A percentile compares a stretch with the other conserved stretches of the same genome.
Conservation (phyloP, 1,140 invertebrate genomes). For the Dolichoris vasculosae region DNA sequence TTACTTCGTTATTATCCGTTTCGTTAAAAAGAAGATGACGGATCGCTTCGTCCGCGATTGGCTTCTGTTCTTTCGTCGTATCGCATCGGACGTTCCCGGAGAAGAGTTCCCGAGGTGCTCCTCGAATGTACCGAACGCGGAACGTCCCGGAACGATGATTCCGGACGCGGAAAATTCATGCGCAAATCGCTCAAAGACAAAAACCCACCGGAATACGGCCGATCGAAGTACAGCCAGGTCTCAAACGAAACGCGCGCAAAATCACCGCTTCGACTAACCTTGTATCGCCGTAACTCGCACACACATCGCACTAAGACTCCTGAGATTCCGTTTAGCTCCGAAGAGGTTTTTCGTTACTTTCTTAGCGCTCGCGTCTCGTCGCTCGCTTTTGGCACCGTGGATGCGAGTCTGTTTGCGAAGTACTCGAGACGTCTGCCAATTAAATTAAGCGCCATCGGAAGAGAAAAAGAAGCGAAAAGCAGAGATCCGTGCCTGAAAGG, state of each 20-base stretch:
- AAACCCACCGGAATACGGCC: conserved; percentile 32
- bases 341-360: background rate
- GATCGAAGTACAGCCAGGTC: conserved; percentile 58
- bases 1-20: background rate
- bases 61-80: too few species aligned
- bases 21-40: too few species aligned
- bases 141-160: background rate
- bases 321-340: background rate
- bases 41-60: too few species aligned
- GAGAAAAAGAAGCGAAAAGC: background rate
- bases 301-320: background rate
- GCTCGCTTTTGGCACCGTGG: too few species aligned
- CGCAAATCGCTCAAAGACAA: background rate
- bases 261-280: background rate
- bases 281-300: background rate
- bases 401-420: conserved; percentile 55
- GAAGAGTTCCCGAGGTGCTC: too few species aligned
- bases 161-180: too few species aligned
- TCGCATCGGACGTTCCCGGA: too few species aligned
- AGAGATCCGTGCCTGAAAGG: background rate
- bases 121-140: too few species aligned
- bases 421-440: conserved; percentile 67
- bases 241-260: conserved; percentile 43
- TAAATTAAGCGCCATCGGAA: conserved; percentile 56
- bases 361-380: too few species aligned